Evolutionary conservation across 2,888 invertebrate genomes (phyloP).

Genomic region (Sphaerolaimus hirsutus): DNA sequence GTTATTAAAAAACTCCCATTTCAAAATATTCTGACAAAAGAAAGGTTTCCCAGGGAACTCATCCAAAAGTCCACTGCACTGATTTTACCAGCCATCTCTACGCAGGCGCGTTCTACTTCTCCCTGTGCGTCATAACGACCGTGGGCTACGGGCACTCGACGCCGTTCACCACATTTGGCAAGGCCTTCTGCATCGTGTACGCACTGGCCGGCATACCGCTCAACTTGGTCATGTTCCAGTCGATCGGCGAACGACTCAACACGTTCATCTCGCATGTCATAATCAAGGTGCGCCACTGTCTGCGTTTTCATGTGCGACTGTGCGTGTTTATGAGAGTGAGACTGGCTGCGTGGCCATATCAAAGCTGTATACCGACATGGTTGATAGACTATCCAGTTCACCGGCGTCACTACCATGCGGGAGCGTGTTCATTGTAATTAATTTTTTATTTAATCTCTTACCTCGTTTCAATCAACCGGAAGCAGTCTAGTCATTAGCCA

Average conservation of each 20-base stretch:
- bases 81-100: too few species aligned
- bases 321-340: neutral
- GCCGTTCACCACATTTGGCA: conserved; percentile 77
- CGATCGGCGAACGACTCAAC: conserved; percentile 79
- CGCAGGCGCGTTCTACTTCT: conserved; percentile 94
- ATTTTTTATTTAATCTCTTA: too few species aligned
- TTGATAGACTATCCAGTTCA: neutral
- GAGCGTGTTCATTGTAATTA: too few species aligned
- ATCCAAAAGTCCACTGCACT: too few species aligned
- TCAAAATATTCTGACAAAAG: too few species aligned
- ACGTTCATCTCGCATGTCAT: conserved; percentile 39
- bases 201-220: conserved; percentile 67
- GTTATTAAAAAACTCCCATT: too few species aligned
- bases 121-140: conserved; percentile 87
- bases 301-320: conserved; percentile 1
- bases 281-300: conserved; percentile 2
- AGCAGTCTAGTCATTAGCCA: too few species aligned
- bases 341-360: neutral
- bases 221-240: conserved; percentile 86
- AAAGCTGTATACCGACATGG: neutral
- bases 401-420: too few species aligned
- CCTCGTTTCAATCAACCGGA: too few species aligned
- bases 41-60: too few species aligned
- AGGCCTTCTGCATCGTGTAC: conserved; percentile 66
- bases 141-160: conserved; percentile 97